These are phyloP conservation scores for Melanargia galathea DNA, from an alignment of 2,888 invertebrate species.

Conservation along the genomic window DNA sequence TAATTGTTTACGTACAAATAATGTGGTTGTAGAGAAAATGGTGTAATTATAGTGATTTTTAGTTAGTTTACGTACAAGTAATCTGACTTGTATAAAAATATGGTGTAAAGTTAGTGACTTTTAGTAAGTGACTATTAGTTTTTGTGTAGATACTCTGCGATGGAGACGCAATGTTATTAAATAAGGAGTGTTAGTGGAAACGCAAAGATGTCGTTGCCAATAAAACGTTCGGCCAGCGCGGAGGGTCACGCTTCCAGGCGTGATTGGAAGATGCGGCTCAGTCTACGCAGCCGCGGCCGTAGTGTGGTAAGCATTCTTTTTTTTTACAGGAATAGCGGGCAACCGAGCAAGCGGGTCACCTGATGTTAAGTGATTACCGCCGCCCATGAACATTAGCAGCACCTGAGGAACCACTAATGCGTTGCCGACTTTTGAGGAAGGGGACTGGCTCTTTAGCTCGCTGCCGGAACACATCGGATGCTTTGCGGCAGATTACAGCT, in stretches of 20 bases:
- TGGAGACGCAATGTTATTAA: slow-evolving; percentile 52
- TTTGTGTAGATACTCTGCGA: slow-evolving; percentile 45
- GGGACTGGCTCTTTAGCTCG: too few relatives aligned
- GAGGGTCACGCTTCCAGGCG: slow-evolving; percentile 82
- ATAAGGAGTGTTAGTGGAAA: slow-evolving; percentile 24
- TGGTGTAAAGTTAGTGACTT: slow-evolving; percentile 10
- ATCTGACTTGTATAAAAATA: slow-evolving; percentile 18
- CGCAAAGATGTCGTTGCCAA: slow-evolving; percentile 70
- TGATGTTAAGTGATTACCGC: too few relatives aligned
- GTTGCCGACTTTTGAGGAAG: too few relatives aligned
- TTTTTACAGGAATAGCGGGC: too few relatives aligned
- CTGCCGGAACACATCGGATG: too few relatives aligned
- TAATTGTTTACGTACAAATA: slow-evolving; percentile 2
- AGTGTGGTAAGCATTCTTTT: slow-evolving; percentile 72
- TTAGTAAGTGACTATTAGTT: slow-evolving; percentile 21
- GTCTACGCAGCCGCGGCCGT: slow-evolving; percentile 86
- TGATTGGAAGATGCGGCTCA: slow-evolving; percentile 89
- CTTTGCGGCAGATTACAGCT: too few relatives aligned
- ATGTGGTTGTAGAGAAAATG: slow-evolving; percentile 18
- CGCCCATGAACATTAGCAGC: too few relatives aligned
- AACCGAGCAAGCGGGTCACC: too few relatives aligned
- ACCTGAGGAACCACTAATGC: too few relatives aligned
- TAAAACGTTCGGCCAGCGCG: slow-evolving; percentile 85
- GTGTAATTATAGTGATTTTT: slow-evolving; percentile 10
- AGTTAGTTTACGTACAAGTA: slow-evolving; percentile 7